phyloP scores from a whole-genome alignment of 2,113 vertebrate species.

The Pseudopodoces humilis region DNA sequence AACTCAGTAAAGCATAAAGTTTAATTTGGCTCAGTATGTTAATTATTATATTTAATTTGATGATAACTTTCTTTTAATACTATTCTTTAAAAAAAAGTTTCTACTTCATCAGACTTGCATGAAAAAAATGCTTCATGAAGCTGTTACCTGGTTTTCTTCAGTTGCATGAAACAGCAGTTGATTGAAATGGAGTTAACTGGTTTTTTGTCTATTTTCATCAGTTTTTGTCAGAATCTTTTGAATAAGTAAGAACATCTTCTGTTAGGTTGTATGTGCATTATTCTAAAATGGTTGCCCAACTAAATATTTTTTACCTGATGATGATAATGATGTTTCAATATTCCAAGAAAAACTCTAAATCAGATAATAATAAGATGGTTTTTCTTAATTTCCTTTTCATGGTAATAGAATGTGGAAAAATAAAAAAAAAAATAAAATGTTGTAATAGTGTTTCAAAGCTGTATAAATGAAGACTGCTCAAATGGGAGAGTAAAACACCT shows the following conservation, averaged over 20 bases:
- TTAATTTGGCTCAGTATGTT: neutral
- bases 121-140: neutral
- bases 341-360: neutral
- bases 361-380: neutral
- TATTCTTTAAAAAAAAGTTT: neutral
- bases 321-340: neutral
- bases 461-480: neutral
- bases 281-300: neutral
- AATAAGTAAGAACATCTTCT: neutral
- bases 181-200: neutral
- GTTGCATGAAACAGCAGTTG: neutral
- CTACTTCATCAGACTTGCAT: neutral
- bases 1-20: neutral
- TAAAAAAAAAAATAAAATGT: neutral
- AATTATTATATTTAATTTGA: constrained; percentile 13
- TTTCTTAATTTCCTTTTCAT: neutral
- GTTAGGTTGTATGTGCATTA: neutral
- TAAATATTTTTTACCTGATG: neutral
- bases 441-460: neutral
- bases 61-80: neutral
- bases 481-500: neutral
- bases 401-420: neutral
- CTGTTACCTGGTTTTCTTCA: neutral
- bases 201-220: neutral
- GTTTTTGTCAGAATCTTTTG: neutral